Conservation (phyloP, 2,888 invertebrate genomes). For the Agrochola lychnidis region DNA sequence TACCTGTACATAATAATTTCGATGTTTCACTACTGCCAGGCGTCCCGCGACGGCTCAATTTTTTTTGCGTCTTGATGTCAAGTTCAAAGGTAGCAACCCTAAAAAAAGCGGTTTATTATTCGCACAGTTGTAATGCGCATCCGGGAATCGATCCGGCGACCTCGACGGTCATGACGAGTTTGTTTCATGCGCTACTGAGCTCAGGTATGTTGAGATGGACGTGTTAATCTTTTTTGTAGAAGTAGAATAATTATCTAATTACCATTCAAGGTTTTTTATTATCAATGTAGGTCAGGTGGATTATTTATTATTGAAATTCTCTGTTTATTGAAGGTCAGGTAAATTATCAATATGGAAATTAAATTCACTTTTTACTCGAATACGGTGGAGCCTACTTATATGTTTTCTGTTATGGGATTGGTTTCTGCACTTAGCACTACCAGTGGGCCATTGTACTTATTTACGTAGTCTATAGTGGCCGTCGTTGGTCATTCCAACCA, state of each 20-base stretch:
- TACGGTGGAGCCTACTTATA: no score
- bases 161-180: slow-evolving; percentile 58
- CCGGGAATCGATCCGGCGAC: slow-evolving; percentile 61
- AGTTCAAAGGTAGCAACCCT: slow-evolving; percentile 43
- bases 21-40: no score
- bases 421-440: no score
- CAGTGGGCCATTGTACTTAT: no score
- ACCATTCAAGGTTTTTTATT: slow-evolving; percentile 38
- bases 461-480: no score
- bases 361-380: background rate
- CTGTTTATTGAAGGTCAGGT: background rate
- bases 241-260: slow-evolving; percentile 4
- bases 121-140: slow-evolving; percentile 50
- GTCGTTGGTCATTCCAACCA: no score
- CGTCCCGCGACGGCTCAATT: no score
- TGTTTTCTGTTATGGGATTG: no score
- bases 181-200: slow-evolving; percentile 55
- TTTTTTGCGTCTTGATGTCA: background rate
- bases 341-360: background rate
- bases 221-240: slow-evolving; percentile 26
- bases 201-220: slow-evolving; percentile 31
- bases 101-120: slow-evolving; percentile 31
- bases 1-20: no score
- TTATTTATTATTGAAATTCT: slow-evolving; percentile 13
- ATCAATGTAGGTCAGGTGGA: slow-evolving; percentile 32